Percentiles rank a stretch among this genome's conserved stretches.
These are phyloP conservation scores for Gobionotothen gibberifrons DNA, from an alignment of 2,797 vertebrate genomes.

Conservation along the genomic window DNA sequence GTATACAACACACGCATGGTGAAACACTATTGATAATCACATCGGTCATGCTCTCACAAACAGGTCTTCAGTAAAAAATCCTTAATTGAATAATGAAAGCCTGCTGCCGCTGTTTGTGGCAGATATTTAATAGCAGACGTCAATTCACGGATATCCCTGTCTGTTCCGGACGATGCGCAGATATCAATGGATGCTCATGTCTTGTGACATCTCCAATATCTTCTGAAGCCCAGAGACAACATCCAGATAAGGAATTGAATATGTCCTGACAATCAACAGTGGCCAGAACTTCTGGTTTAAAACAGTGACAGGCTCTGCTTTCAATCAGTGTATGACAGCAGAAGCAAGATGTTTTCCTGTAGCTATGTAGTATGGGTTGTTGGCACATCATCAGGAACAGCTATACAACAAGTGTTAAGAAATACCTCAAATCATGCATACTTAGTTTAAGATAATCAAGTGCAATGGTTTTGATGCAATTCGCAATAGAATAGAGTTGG, in stretches of 20 bases:
- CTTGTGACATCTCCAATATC: constrained; percentile 71
- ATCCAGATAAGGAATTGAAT: constrained; percentile 54
- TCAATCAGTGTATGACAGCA: constrained; percentile 27
- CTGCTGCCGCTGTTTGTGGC: constrained; percentile 49
- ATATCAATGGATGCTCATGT: constrained; percentile 54
- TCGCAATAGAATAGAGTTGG: no score
- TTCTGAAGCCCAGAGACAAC: constrained; percentile 47
- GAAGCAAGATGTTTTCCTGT: constrained; percentile 23
- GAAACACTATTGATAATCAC: constrained; percentile 39
- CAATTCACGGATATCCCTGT: constrained; percentile 56
- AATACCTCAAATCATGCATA: background rate
- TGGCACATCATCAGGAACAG: constrained; percentile 17
- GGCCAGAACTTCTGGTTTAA: constrained; percentile 12
- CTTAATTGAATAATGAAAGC: constrained; percentile 61
- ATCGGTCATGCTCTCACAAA: constrained; percentile 44
- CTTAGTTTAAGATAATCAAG: background rate
- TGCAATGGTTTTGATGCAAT: background rate
- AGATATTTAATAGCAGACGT: constrained; percentile 65
- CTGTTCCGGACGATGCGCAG: constrained; percentile 54
- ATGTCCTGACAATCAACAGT: constrained; percentile 37
- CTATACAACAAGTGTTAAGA: constrained; percentile 12
- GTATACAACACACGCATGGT: constrained; percentile 13
- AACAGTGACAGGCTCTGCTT: constrained; percentile 27
- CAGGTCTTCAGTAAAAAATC: constrained; percentile 46
- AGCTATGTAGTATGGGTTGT: background rate